These are phyloP conservation scores for Tragopan temminckii DNA, from an alignment of 2,797 vertebrate species.

Conservation along the genomic window DNA sequence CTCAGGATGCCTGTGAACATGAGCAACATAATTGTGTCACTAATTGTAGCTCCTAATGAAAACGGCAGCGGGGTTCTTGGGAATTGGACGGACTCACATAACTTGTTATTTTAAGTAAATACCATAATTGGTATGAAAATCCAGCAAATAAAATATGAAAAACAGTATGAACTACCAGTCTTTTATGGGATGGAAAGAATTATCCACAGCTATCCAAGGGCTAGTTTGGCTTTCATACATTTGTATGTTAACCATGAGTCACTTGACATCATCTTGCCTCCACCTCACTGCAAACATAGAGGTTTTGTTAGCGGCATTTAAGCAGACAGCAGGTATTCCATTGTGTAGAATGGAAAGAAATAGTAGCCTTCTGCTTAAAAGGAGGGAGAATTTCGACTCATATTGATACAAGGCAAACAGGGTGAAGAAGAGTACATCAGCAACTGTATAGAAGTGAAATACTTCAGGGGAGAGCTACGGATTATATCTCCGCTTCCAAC, in stretches of 20 bases:
- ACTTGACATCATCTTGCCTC: slow-evolving; percentile 46
- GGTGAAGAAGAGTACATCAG: background rate
- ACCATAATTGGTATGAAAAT: slow-evolving; percentile 53
- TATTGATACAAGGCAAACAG: background rate
- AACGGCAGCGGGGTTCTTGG: slow-evolving; percentile 37
- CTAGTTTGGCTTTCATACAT: slow-evolving; percentile 44
- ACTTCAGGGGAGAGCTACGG: background rate
- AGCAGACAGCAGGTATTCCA: slow-evolving; percentile 52
- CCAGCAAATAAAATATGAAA: slow-evolving; percentile 34
- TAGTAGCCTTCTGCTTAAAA: slow-evolving; percentile 16
- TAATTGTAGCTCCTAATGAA: slow-evolving; percentile 36
- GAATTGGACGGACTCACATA: slow-evolving; percentile 18
- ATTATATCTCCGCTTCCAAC: background rate
- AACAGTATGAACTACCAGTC: slow-evolving; percentile 38
- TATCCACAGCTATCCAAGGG: slow-evolving; percentile 57
- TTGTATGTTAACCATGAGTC: slow-evolving; percentile 12
- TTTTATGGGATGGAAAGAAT: slow-evolving; percentile 55
- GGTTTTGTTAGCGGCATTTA: slow-evolving; percentile 52
- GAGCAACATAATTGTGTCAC: slow-evolving; percentile 29
- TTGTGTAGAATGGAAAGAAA: slow-evolving; percentile 47
- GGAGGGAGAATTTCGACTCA: background rate
- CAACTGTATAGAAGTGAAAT: background rate
- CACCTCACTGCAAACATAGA: background rate
- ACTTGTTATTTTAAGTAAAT: slow-evolving; percentile 65
- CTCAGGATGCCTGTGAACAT: slow-evolving; percentile 16